Evolutionary conservation across 2,113 vertebrate species (phyloP).

Genomic region (Catharus minimus): DNA sequence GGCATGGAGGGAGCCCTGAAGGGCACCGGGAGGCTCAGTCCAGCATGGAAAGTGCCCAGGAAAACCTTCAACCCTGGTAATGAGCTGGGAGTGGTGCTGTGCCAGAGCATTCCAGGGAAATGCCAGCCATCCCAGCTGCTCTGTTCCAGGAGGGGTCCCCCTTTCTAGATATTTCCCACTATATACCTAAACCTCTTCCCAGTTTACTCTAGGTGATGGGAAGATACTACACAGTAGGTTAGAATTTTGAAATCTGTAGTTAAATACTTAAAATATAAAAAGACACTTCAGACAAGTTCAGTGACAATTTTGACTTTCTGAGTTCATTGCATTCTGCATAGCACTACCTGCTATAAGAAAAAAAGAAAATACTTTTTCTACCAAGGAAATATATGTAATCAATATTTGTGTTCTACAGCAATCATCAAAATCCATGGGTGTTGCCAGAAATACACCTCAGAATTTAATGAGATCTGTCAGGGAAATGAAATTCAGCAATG

Average conservation of each 20-base stretch:
- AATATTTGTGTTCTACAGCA: not conserved
- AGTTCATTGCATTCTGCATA: not conserved
- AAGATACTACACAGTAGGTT: not conserved
- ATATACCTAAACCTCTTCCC: not conserved
- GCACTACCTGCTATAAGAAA: not conserved
- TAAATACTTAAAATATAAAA: not conserved
- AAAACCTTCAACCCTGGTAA: not conserved
- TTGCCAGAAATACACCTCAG: not conserved
- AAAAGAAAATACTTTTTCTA: not conserved
- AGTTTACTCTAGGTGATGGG: not conserved
- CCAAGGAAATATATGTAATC: not conserved
- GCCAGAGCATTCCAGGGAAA: not conserved
- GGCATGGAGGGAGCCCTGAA: not conserved
- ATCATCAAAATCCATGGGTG: not conserved
- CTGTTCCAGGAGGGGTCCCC: not conserved
- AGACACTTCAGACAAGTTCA: not conserved
- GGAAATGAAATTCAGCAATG: not conserved
- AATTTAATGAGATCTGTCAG: not conserved
- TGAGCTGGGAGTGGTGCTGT: not conserved
- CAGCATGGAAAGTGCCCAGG: not conserved
- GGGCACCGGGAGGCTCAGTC: not conserved
- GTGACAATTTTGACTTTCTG: not conserved
- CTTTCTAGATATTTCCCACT: not conserved
- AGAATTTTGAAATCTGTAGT: not conserved
- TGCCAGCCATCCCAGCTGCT: not conserved